These are phyloP conservation scores for Tolmerus cingulatus DNA, from an alignment of 2,888 invertebrate species.

Conservation along the genomic window DNA sequence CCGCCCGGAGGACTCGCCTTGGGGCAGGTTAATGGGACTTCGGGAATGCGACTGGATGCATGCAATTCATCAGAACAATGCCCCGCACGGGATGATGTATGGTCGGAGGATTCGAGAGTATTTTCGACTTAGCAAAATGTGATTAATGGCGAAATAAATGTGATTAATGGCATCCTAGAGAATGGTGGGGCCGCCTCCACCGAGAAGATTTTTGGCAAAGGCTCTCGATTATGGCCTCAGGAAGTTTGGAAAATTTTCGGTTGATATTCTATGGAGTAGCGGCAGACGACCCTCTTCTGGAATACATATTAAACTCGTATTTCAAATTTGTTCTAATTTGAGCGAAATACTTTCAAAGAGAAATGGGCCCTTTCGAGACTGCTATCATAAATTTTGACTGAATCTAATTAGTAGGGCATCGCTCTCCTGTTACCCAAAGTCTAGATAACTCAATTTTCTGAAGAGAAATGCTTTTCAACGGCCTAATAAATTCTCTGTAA, in stretches of 20 bases:
- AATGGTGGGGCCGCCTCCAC: neutral
- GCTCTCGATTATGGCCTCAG: neutral
- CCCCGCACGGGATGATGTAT: neutral
- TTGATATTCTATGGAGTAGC: neutral
- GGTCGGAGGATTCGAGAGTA: neutral
- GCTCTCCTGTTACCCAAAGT: neutral
- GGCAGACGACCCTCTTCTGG: neutral
- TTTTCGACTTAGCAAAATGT: neutral
- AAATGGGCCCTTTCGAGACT: neutral
- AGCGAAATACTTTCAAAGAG: neutral
- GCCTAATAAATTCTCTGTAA: neutral
- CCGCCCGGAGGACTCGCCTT: neutral
- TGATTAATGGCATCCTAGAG: neutral
- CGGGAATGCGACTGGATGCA: neutral
- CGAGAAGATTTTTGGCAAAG: neutral
- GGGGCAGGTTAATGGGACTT: neutral
- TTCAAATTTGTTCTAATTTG: neutral
- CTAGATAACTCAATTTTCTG: neutral
- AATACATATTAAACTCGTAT: neutral
- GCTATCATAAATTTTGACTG: neutral
- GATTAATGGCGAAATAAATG: neutral
- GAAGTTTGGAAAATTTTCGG: neutral
- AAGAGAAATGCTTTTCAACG: neutral
- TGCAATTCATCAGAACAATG: neutral
- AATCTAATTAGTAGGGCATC: neutral